Evolutionary conservation across 1,140 invertebrate genomes (phyloP), one percentile per base, ranked within the genome.

Genomic region (Drosophila insularis): DNA sequence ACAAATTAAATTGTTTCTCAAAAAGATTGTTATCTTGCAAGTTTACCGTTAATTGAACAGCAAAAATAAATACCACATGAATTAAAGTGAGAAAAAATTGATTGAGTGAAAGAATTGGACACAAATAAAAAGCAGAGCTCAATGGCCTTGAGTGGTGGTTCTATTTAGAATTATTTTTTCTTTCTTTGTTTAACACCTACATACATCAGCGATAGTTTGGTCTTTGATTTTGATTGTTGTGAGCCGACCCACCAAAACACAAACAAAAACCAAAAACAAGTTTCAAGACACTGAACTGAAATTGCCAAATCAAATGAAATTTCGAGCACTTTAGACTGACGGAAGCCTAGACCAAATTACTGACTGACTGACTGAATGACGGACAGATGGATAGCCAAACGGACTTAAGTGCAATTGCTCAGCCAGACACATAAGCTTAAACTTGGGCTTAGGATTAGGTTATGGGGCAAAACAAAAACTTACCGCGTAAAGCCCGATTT

Each of bases 401-500:
- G 1, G 35, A 37, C 35, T 50, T 78, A 74, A 80, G 82, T 89
- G 75, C 76, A 87, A 72, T 76, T 87, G 78, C 66, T 62, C 55
- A 78, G 64, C 64, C 53, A 78, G 61, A 86, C 66, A 19, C 59
- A 40, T 19, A 14, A 23, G 19, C 6, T 19, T 14, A 14, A 68
- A 37, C 55, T 68, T 72, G 53, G 78, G 61, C 64, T 71, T 66
- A 37, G 53, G 19, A 21, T 50, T 10, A 50, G 7, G n/a, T 46
- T 50, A 21, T 17, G 43, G 43, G 7, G 17, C 17, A 46, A 5
- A 40, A 35, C 32, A 4, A 50, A 64, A 73, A 81, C 84, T 92
- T 84, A 92, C 91, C 89, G 90, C 60, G 89, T 67, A 92, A 96
- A 97, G 71, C 96, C 96, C 10, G 96, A 95, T 92, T 98, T 97